These are phyloP conservation scores for Laterallus jamaicensis DNA, from an alignment of 2,113 vertebrate species.

Conservation along the genomic window DNA sequence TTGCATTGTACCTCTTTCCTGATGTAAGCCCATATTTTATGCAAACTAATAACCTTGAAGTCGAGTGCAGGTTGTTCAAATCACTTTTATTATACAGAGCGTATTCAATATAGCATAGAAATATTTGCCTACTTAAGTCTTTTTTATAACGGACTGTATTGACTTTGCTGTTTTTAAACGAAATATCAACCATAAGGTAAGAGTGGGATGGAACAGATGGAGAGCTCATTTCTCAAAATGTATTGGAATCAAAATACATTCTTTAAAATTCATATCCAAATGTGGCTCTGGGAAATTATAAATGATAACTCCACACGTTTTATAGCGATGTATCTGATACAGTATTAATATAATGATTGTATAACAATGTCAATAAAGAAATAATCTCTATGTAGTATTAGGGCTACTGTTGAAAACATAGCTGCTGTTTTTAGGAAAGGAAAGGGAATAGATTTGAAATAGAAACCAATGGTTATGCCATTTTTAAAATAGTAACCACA, in stretches of 20 bases:
- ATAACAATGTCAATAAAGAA: conserved; percentile 3
- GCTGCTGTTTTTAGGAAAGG: background rate
- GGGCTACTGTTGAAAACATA: background rate
- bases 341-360: conserved; percentile 10
- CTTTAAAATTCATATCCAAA: conserved; percentile 59
- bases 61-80: background rate
- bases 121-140: conserved; percentile 37
- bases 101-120: conserved; percentile 19
- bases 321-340: background rate
- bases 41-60: conserved; percentile 19
- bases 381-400: background rate
- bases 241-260: conserved; percentile 45
- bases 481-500: background rate
- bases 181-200: conserved; percentile 64
- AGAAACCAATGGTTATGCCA: background rate
- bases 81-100: conserved; percentile 12
- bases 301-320: conserved; percentile 44
- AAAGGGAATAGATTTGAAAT: background rate
- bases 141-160: conserved; percentile 50
- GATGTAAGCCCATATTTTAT: background rate
- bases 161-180: conserved; percentile 54
- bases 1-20: background rate
- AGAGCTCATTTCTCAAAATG: conserved; percentile 54
- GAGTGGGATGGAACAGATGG: conserved; percentile 63
- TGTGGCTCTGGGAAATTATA: conserved; percentile 48